These are phyloP conservation scores for Zelleria hepariella DNA, from an alignment of 2,888 invertebrate genomes.

Conservation along the genomic window DNA sequence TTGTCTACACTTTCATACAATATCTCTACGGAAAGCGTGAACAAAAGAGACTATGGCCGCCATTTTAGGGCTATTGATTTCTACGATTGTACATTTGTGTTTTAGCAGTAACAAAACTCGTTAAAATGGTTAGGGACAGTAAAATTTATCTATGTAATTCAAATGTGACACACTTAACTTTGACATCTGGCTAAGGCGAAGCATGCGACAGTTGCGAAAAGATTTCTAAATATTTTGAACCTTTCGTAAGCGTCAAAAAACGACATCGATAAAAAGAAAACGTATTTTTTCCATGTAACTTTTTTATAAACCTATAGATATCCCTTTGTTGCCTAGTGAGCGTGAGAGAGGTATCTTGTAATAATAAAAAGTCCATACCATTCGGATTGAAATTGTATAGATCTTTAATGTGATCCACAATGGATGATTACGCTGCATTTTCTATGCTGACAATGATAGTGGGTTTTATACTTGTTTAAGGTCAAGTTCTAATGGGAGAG, in stretches of 20 bases:
- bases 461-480: conserved; percentile 17
- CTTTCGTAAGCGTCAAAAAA: neutral
- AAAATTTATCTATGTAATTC: neutral
- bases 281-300: neutral
- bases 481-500: conserved; percentile 7
- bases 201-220: neutral
- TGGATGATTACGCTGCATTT: conserved; percentile 35
- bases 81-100: no score
- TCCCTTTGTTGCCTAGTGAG: conserved; percentile 11
- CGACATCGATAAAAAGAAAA: neutral
- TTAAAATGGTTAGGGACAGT: no score
- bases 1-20: no score
- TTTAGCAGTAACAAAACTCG: no score
- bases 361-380: conserved; percentile 8
- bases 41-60: no score
- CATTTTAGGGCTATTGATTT: no score
- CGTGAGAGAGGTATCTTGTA: conserved; percentile 14
- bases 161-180: neutral
- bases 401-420: conserved; percentile 29
- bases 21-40: no score
- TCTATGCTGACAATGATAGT: conserved; percentile 17
- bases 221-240: neutral
- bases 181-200: neutral
- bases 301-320: conserved; percentile 10
- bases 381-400: conserved; percentile 21